These are phyloP conservation scores for Oreonectes daqikongensis DNA, from an alignment of 2,797 vertebrate genomes.

Conservation along the genomic window DNA sequence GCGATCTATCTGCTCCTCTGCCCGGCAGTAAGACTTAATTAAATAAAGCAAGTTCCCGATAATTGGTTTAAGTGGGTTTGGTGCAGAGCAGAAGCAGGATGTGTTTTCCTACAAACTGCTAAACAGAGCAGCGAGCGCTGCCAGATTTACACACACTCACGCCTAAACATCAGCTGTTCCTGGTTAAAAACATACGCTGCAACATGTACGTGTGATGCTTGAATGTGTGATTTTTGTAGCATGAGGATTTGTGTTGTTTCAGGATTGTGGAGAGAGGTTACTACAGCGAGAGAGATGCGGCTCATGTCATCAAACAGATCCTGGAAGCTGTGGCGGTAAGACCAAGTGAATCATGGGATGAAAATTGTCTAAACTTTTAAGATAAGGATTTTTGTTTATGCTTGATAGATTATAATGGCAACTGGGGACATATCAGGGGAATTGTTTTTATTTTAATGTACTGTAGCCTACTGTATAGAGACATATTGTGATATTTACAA, in stretches of 20 bases:
- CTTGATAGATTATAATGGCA: constrained; percentile 19
- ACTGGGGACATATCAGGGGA: not conserved
- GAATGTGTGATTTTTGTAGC: not conserved
- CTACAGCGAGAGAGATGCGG: constrained; percentile 88
- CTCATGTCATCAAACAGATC: constrained; percentile 89
- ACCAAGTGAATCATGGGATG: constrained; percentile 19
- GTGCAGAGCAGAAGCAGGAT: constrained; percentile 31
- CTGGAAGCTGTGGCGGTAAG: constrained; percentile 86
- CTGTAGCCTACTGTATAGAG: too few species aligned
- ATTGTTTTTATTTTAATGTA: too few species aligned
- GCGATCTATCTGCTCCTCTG: constrained; percentile 19
- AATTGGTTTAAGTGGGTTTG: constrained; percentile 33
- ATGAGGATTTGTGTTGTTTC: constrained; percentile 39
- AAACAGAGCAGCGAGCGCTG: constrained; percentile 25
- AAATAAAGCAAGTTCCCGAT: constrained; percentile 31
- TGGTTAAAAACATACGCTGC: not conserved
- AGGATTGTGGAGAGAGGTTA: constrained; percentile 90
- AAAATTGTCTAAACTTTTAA: constrained; percentile 10
- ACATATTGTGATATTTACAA: too few species aligned
- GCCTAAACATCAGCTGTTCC: constrained; percentile 14
- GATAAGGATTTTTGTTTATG: not conserved
- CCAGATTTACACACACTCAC: constrained; percentile 7
- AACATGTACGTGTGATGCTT: constrained; percentile 1
- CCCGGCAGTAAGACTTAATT: constrained; percentile 20
- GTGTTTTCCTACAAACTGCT: constrained; percentile 26